Conservation (phyloP, 2,888 invertebrate genomes). For the Ypsolopha sequella region DNA sequence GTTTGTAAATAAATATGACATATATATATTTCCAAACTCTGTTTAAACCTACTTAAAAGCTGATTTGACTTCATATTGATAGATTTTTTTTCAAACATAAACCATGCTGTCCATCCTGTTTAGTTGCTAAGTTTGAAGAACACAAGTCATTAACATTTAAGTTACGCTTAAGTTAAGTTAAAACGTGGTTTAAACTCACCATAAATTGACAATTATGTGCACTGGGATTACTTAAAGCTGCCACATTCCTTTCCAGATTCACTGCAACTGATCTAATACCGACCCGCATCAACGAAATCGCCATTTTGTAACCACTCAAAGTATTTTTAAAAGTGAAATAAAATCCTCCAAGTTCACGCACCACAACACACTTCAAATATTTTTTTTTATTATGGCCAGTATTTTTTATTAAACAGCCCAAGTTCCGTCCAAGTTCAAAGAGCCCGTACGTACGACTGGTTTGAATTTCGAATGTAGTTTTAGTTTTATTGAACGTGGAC, state of each 20-base stretch:
- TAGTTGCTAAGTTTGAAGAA: too few species aligned
- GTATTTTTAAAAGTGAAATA: neutral
- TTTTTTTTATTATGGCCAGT: conserved; percentile 3
- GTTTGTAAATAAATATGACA: too few species aligned
- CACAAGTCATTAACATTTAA: conserved; percentile 10
- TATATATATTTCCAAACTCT: too few species aligned
- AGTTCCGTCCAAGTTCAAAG: neutral
- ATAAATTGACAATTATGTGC: conserved; percentile 37
- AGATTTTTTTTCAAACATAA: too few species aligned
- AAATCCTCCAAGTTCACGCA: conserved; percentile 5
- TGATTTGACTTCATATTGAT: too few species aligned
- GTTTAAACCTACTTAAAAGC: too few species aligned
- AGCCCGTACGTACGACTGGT: conserved; percentile 28
- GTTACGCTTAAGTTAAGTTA: neutral
- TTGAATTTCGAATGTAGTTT: conserved; percentile 31
- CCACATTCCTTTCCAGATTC: conserved; percentile 45
- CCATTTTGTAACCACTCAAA: conserved; percentile 36
- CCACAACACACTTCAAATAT: conserved; percentile 7
- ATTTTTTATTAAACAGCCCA: neutral
- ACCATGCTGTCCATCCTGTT: too few species aligned
- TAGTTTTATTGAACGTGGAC: conserved; percentile 38
- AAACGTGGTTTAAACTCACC: too few species aligned
- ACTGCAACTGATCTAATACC: conserved; percentile 40
- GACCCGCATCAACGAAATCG: conserved; percentile 51
- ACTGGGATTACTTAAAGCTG: conserved; percentile 33